Conservation (phyloP, 2,113 vertebrate genomes). For the Erythrolamprus reginae region DNA sequence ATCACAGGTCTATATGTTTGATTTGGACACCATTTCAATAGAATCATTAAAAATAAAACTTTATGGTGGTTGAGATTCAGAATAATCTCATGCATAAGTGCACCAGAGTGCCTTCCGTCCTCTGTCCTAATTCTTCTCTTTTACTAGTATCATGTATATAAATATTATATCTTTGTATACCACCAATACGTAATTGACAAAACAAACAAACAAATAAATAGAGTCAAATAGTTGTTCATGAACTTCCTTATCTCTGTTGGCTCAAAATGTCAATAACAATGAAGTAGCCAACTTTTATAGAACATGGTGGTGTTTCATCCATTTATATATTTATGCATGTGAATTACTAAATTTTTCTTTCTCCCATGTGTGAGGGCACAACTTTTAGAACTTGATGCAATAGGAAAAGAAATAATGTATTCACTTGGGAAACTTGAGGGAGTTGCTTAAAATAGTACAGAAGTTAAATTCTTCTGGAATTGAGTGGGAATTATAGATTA, state of each 20-base stretch:
- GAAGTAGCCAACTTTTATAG: not conserved
- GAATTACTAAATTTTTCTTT: not conserved
- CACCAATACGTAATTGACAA: too few relatives aligned
- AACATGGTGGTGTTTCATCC: not conserved
- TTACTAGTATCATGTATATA: too few relatives aligned
- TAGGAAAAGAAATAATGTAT: not conserved
- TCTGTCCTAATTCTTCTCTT: too few relatives aligned
- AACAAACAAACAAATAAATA: too few relatives aligned
- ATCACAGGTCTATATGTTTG: not conserved
- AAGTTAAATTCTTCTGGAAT: not conserved
- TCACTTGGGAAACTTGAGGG: not conserved
- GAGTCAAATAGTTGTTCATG: not conserved
- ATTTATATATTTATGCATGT: not conserved
- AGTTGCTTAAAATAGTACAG: not conserved
- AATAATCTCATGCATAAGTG: too few relatives aligned
- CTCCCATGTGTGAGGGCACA: not conserved
- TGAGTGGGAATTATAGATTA: constrained; percentile 9
- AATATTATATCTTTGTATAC: too few relatives aligned
- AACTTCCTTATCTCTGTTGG: not conserved
- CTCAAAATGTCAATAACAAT: not conserved
- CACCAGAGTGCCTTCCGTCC: too few relatives aligned
- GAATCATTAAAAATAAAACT: not conserved
- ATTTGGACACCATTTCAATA: not conserved
- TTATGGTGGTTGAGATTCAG: not conserved
- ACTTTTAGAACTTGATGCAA: not conserved